Conservation (phyloP, 2,113 vertebrate species). For the Hyaena hyaena region DNA sequence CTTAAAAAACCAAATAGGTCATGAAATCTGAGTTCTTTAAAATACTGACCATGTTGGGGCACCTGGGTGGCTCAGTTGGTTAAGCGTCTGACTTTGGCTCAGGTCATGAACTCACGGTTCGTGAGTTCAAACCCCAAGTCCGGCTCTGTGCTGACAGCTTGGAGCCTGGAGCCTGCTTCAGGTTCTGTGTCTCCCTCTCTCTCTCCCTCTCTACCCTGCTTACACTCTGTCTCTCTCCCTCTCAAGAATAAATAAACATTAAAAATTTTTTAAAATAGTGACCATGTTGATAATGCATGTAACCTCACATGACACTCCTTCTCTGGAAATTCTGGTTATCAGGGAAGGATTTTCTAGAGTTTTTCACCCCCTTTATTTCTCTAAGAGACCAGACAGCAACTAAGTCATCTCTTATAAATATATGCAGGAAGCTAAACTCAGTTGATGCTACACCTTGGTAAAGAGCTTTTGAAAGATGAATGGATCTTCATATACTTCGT, state of each 20-base stretch:
- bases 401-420: not conserved
- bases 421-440: not conserved
- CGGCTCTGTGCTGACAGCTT: no score
- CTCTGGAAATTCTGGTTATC: not conserved
- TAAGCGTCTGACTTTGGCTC: no score
- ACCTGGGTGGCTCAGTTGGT: no score
- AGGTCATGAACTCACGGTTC: no score
- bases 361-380: not conserved
- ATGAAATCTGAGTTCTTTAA: not conserved
- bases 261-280: not conserved
- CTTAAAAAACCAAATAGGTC: not conserved
- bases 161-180: no score
- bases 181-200: no score
- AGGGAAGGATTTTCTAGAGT: not conserved
- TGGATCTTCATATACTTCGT: not conserved
- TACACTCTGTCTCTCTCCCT: no score
- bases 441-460: not conserved
- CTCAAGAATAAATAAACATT: not conserved
- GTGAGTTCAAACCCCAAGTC: no score
- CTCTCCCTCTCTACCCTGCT: no score
- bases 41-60: not conserved
- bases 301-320: not conserved
- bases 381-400: not conserved
- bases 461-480: not conserved
- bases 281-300: not conserved